These are phyloP conservation scores for Melanargia galathea DNA, from an alignment of 2,888 invertebrate genomes.

Conservation along the genomic window DNA sequence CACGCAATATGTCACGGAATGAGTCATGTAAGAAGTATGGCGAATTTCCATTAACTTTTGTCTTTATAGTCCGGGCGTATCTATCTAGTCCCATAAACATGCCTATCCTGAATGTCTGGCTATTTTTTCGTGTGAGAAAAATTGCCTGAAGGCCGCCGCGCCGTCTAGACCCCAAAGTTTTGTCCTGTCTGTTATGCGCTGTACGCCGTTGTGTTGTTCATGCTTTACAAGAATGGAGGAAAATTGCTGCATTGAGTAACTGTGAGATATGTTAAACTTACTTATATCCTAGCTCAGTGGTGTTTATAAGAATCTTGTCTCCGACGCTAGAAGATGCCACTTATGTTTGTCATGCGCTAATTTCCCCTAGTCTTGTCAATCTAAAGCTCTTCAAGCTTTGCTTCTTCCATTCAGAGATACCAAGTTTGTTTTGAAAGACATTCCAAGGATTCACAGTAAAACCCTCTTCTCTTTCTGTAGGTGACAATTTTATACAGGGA, in stretches of 20 bases:
- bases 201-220: background rate
- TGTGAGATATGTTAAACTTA: too few relatives aligned
- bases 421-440: too few relatives aligned
- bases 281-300: too few relatives aligned
- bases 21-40: constrained; percentile 3
- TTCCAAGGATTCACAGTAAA: too few relatives aligned
- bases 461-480: too few relatives aligned
- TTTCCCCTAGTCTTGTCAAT: too few relatives aligned
- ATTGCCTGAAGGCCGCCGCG: background rate
- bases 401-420: too few relatives aligned
- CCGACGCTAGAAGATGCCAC: too few relatives aligned
- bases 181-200: background rate
- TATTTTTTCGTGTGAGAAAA: constrained; percentile 1
- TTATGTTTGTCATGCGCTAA: too few relatives aligned
- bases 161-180: constrained; percentile 3
- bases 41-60: background rate
- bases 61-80: background rate
- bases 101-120: background rate
- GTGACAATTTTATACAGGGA: too few relatives aligned
- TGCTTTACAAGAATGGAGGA: background rate
- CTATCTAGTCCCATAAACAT: background rate
- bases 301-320: too few relatives aligned
- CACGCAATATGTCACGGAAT: constrained; percentile 2
- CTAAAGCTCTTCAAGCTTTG: too few relatives aligned
- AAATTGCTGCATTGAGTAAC: background rate